phyloP scores from a whole-genome alignment of 1,140 invertebrate genomes.

The Pomacea maculata region DNA sequence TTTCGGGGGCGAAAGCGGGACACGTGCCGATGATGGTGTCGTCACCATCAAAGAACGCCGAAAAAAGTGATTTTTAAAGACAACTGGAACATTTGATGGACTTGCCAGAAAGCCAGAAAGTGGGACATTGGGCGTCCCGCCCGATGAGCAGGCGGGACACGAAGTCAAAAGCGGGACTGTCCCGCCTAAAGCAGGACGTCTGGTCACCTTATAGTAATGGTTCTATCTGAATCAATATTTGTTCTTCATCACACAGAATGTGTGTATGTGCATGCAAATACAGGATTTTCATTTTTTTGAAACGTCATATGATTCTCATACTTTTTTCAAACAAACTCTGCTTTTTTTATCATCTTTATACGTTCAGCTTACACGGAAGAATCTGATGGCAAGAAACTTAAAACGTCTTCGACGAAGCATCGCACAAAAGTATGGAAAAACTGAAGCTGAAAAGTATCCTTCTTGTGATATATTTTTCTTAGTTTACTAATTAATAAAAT shows the following conservation, averaged over 20 bases:
- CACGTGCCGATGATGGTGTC: too few species aligned
- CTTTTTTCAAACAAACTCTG: neutral
- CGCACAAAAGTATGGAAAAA: constrained; percentile 58
- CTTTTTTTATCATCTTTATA: neutral
- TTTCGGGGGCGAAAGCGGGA: too few species aligned
- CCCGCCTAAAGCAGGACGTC: too few species aligned
- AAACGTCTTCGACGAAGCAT: constrained; percentile 61
- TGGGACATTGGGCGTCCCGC: too few species aligned
- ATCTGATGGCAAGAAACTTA: constrained; percentile 67
- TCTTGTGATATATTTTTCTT: neutral
- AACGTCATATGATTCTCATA: neutral
- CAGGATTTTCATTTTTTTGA: neutral
- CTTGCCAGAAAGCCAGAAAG: too few species aligned
- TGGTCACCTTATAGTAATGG: too few species aligned
- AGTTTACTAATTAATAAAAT: neutral
- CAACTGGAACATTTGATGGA: too few species aligned
- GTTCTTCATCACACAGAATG: neutral
- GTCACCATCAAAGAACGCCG: too few species aligned
- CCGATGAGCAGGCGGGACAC: too few species aligned
- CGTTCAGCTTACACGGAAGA: constrained; percentile 64
- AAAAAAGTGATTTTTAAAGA: too few species aligned
- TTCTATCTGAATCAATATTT: too few species aligned
- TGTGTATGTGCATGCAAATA: neutral
- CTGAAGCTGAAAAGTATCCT: constrained; percentile 52
- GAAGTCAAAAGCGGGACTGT: too few species aligned